Conservation (phyloP, 2,113 vertebrate species). For the Todiramphus chloris region DNA sequence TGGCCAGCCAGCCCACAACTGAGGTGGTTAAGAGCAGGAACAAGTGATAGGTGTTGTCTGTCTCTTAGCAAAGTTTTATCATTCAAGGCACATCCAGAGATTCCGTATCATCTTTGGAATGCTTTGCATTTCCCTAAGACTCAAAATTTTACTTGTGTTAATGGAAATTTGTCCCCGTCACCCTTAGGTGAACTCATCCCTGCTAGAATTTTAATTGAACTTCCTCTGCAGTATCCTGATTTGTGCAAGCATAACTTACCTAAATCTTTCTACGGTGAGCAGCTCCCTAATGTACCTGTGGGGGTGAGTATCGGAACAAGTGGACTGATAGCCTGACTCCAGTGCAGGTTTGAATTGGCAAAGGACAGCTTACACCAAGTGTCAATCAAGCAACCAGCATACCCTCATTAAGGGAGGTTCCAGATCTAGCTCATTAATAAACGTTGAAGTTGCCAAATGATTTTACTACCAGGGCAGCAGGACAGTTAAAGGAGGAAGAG, state of each 20-base stretch:
- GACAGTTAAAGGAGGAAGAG: not conserved
- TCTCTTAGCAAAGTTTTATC: not conserved
- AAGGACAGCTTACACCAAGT: not conserved
- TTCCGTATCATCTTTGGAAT: not conserved
- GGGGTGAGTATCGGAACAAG: not conserved
- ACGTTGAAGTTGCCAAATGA: not conserved
- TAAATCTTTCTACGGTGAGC: not conserved
- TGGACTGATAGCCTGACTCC: not conserved
- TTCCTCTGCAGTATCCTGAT: not conserved
- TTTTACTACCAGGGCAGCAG: not conserved
- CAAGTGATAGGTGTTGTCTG: not conserved
- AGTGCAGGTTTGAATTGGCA: not conserved
- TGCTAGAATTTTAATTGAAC: slow-evolving; percentile 1
- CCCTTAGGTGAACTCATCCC: not conserved
- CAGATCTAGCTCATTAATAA: not conserved
- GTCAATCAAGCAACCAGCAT: not conserved
- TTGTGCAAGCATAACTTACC: not conserved
- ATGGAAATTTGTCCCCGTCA: not conserved
- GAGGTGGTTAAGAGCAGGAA: not conserved
- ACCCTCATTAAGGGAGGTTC: not conserved
- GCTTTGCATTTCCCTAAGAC: not conserved
- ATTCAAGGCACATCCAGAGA: not conserved
- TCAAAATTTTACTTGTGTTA: not conserved
- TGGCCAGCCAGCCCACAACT: not conserved
- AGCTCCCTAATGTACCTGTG: not conserved